A percentile compares a stretch with the other conserved stretches of the same genome.
These are phyloP conservation scores for Pavo muticus DNA, from an alignment of 2,113 vertebrate species.

Conservation along the genomic window DNA sequence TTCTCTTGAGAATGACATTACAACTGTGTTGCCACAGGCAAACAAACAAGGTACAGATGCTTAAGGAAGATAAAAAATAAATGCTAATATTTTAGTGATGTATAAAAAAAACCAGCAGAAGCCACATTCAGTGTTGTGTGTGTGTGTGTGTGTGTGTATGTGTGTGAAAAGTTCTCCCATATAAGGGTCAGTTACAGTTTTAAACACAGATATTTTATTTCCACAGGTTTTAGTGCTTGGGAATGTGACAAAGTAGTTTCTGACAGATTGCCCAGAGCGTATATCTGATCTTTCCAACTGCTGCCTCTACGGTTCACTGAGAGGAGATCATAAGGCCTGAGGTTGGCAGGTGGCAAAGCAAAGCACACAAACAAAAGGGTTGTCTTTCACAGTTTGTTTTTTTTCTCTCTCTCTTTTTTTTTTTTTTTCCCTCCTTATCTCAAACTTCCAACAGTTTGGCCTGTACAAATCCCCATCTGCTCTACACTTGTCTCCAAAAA, in stretches of 20 bases:
- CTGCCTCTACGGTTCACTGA: constrained; percentile 7
- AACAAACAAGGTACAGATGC: constrained; percentile 18
- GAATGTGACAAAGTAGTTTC: constrained; percentile 33
- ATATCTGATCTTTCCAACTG: constrained; percentile 59
- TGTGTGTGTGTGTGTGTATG: background rate
- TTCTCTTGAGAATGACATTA: background rate
- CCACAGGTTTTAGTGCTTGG: background rate
- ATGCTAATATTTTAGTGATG: background rate
- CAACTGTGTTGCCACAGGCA: constrained; percentile 6
- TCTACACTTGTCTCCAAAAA: constrained; percentile 18
- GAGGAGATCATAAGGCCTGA: constrained; percentile 59
- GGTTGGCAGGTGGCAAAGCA: constrained; percentile 26
- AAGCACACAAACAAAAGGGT: constrained; percentile 18
- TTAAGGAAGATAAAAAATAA: background rate
- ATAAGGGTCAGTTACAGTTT: background rate
- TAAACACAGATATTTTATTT: constrained; percentile 3
- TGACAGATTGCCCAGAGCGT: constrained; percentile 52
- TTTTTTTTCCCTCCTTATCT: rapidly evolving
- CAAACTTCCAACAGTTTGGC: constrained; percentile 35
- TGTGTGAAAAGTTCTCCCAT: background rate
- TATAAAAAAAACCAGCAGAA: rapidly evolving
- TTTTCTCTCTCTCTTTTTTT: rapidly evolving
- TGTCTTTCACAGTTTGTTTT: background rate
- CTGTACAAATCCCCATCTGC: constrained; percentile 55
- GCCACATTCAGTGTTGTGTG: rapidly evolving